phyloP scores from a whole-genome alignment of 2,888 invertebrate species.

The Strigamia crassipes region DNA sequence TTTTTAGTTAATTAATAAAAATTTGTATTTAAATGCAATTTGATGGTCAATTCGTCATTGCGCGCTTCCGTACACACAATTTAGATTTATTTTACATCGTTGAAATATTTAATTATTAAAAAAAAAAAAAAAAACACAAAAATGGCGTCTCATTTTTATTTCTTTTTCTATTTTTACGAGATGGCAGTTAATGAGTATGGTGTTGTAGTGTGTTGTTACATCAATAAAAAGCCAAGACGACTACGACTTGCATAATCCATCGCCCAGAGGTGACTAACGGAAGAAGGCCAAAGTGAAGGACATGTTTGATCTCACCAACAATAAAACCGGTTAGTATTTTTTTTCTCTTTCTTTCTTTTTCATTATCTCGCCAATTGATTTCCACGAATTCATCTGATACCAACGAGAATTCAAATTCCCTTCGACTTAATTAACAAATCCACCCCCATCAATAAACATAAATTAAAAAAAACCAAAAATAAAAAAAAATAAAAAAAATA shows the following conservation, averaged over 20 bases:
- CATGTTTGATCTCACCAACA: conserved; percentile 14
- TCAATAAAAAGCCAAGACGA: not conserved
- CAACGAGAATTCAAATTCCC: not conserved
- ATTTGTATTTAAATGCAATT: no score
- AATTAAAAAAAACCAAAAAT: not conserved
- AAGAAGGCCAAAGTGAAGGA: conserved; percentile 34
- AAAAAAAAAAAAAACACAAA: not conserved
- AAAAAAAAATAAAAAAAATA: not conserved
- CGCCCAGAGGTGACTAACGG: conserved; percentile 28
- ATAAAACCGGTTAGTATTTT: conserved; percentile 27
- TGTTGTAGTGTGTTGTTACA: conserved; percentile 4
- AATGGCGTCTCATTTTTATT: not conserved
- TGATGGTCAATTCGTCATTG: no score
- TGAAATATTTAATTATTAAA: not conserved
- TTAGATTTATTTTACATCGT: no score
- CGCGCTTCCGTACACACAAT: no score
- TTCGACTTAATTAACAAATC: conserved; percentile 32
- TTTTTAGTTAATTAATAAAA: not conserved
- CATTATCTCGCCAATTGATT: conserved; percentile 39
- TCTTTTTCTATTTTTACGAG: not conserved
- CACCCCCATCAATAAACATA: not conserved
- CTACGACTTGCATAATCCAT: conserved; percentile 29
- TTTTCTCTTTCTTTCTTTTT: not conserved
- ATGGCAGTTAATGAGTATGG: not conserved
- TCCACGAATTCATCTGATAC: conserved; percentile 32